phyloP scores from a whole-genome alignment of 2,113 vertebrate species.

The Ailurus styani region DNA sequence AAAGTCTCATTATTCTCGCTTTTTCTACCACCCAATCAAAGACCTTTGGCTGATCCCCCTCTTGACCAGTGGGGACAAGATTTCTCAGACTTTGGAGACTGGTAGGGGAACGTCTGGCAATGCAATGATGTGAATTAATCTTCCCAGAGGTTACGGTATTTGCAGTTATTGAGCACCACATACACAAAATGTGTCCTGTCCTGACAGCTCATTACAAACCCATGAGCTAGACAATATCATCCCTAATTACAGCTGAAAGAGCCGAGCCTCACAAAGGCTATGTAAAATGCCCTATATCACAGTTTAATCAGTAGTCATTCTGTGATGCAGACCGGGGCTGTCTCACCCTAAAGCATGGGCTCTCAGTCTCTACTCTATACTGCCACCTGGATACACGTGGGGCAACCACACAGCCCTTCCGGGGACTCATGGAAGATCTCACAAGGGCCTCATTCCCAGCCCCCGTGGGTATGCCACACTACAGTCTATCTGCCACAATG shows the following conservation, averaged over 20 bases:
- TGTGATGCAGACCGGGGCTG: constrained; percentile 16
- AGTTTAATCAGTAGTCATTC: constrained; percentile 26
- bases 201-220: background rate
- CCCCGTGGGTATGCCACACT: background rate
- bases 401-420: constrained; percentile 24
- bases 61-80: background rate
- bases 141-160: constrained; percentile 21
- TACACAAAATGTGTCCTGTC: background rate
- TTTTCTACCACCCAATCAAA: background rate
- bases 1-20: background rate
- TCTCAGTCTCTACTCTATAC: background rate
- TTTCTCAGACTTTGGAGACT: background rate
- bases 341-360: background rate
- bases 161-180: background rate
- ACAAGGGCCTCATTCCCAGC: constrained; percentile 1
- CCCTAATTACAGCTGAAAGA: constrained; percentile 39
- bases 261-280: background rate
- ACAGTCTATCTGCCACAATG: constrained; percentile 15
- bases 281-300: background rate
- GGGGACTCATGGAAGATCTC: background rate
- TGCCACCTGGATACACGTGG: constrained; percentile 26
- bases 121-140: background rate
- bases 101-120: background rate
- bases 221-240: background rate
- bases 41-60: background rate